Percentiles rank a stretch among this genome's conserved stretches.
phyloP scores from a whole-genome alignment of 2,888 invertebrate genomes.

The Bombyx huttoni region DNA sequence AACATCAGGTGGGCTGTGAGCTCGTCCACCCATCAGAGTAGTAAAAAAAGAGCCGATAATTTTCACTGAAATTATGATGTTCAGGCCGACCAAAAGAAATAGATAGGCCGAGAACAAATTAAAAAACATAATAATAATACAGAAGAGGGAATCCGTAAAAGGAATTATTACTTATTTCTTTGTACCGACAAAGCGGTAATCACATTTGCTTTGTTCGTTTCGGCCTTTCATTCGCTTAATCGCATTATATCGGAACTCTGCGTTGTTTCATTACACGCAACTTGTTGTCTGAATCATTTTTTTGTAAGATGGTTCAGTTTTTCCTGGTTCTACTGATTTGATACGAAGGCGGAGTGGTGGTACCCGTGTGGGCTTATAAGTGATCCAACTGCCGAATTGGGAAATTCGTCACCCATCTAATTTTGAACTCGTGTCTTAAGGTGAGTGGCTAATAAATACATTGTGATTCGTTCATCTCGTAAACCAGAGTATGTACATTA shows the following conservation, averaged over 20 bases:
- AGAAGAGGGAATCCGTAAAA: slow-evolving; percentile 16
- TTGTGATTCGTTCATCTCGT: too few relatives aligned
- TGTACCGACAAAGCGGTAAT: slow-evolving; percentile 61
- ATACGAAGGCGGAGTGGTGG: too few relatives aligned
- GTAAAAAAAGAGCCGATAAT: not conserved
- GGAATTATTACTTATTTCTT: slow-evolving; percentile 67
- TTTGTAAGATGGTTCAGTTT: not conserved
- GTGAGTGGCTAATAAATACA: too few relatives aligned
- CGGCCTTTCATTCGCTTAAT: slow-evolving; percentile 68
- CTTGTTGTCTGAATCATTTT: not conserved
- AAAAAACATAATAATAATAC: slow-evolving; percentile 14
- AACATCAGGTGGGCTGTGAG: too few relatives aligned
- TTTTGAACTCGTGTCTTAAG: too few relatives aligned
- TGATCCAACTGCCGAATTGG: too few relatives aligned
- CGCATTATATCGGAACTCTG: slow-evolving; percentile 63
- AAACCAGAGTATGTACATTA: too few relatives aligned
- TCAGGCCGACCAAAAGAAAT: slow-evolving; percentile 11
- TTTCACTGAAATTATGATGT: not conserved
- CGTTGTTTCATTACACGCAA: slow-evolving; percentile 1
- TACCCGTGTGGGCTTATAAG: too few relatives aligned
- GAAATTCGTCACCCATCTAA: too few relatives aligned
- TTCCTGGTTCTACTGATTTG: too few relatives aligned
- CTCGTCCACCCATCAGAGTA: too few relatives aligned
- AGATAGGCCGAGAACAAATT: slow-evolving; percentile 21
- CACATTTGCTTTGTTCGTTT: slow-evolving; percentile 70